These are phyloP conservation scores for Brachyhypopomus gauderio DNA, from an alignment of 2,113 vertebrate genomes.

Conservation along the genomic window DNA sequence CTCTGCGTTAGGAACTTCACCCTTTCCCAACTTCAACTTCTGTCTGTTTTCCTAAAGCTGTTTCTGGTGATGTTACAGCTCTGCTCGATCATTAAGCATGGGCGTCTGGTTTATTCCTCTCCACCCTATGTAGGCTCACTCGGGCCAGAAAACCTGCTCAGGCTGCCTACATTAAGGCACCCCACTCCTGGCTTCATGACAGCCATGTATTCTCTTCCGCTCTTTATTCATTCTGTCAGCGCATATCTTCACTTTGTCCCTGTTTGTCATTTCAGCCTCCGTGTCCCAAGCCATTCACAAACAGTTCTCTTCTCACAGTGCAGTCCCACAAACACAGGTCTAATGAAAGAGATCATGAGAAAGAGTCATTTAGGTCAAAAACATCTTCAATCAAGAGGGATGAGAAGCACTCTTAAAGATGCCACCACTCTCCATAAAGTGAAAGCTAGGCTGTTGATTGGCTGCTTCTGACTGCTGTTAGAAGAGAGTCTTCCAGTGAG, in stretches of 20 bases:
- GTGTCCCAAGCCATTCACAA: constrained; percentile 58
- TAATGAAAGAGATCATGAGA: constrained; percentile 55
- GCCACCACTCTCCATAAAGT: constrained; percentile 38
- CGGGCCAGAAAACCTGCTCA: not conserved
- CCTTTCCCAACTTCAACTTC: not conserved
- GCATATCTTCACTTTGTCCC: constrained; percentile 38
- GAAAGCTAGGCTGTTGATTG: constrained; percentile 35
- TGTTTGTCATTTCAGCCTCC: constrained; percentile 49
- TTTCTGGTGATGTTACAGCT: too few species aligned
- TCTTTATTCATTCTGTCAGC: not conserved
- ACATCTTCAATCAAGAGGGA: constrained; percentile 48
- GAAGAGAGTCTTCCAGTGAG: constrained; percentile 37
- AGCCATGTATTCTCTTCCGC: constrained; percentile 20
- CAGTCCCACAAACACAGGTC: constrained; percentile 46
- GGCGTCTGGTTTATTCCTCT: not conserved
- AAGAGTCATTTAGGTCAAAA: constrained; percentile 49
- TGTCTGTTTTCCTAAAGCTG: too few species aligned
- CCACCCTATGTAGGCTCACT: not conserved
- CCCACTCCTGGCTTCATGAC: constrained; percentile 4
- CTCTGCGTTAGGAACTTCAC: constrained; percentile 1
- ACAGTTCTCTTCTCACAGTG: constrained; percentile 51
- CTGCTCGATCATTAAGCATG: too few species aligned
- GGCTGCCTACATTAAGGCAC: not conserved
- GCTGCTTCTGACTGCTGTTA: constrained; percentile 15
- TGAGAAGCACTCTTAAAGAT: constrained; percentile 49